A percentile compares a stretch with the other conserved stretches of the same genome.
phyloP scores from a whole-genome alignment of 2,797 vertebrate species.

The Myotis planiceps region DNA sequence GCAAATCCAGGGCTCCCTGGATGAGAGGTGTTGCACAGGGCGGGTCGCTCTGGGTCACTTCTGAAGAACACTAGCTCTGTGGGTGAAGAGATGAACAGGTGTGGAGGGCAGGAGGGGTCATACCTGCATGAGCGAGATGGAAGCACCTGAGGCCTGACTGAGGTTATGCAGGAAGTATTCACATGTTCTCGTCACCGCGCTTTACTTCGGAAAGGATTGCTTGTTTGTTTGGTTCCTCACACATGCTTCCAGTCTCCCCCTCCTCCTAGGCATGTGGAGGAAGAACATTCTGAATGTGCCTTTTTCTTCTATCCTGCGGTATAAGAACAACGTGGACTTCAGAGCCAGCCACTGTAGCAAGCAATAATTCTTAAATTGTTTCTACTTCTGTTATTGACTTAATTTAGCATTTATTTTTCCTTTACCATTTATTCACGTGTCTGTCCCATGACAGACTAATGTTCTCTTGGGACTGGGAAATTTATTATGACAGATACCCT shows the following conservation, averaged over 20 bases:
- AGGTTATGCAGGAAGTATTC: background rate
- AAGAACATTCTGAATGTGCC: background rate
- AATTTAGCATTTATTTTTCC: background rate
- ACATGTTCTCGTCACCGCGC: background rate
- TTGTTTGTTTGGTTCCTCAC: background rate
- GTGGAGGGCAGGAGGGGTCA: background rate
- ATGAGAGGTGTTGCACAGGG: background rate
- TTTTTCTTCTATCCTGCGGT: background rate
- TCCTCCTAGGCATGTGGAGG: background rate
- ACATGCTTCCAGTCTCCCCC: background rate
- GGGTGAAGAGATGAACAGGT: background rate
- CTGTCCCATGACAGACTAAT: background rate
- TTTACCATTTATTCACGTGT: background rate
- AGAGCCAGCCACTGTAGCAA: background rate
- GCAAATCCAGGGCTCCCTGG: background rate
- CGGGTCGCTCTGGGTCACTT: background rate
- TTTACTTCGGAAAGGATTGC: background rate
- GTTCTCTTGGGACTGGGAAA: background rate
- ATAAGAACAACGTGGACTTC: background rate
- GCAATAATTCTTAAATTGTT: background rate
- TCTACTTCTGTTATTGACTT: background rate
- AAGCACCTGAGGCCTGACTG: background rate
- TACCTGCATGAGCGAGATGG: fast-evolving
- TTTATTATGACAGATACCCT: background rate
- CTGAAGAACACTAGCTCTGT: background rate